Conservation (phyloP, 2,113 vertebrate genomes). For the Erpornis zantholeuca region DNA sequence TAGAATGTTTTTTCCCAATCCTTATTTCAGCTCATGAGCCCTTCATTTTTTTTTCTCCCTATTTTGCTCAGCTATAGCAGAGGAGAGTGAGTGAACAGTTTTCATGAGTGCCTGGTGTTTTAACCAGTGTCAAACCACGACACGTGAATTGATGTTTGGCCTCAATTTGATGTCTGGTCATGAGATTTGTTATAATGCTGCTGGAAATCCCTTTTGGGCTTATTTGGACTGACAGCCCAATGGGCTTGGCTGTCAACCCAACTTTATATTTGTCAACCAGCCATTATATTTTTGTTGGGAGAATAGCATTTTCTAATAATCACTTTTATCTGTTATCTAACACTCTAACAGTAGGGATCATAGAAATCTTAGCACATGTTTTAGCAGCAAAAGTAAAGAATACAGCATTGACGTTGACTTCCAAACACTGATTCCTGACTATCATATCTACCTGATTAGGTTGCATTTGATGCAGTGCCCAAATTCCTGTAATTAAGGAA, state of each 20-base stretch:
- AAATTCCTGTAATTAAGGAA: conserved; percentile 59
- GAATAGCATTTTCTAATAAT: background rate
- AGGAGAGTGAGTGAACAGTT: background rate
- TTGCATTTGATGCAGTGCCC: conserved; percentile 21
- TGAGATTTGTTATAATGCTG: background rate
- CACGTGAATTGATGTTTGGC: background rate
- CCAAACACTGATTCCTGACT: background rate
- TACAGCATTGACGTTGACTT: background rate
- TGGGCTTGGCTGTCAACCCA: background rate
- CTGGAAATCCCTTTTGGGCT: background rate
- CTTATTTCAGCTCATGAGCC: background rate
- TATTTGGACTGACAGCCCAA: background rate
- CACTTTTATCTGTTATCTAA: background rate
- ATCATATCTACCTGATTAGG: background rate
- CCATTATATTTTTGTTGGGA: background rate
- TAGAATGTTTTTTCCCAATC: background rate
- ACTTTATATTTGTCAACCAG: background rate
- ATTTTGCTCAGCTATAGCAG: background rate
- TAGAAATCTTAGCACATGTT: background rate
- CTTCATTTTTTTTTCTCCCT: background rate
- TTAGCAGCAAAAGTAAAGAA: background rate
- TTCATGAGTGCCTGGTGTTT: background rate
- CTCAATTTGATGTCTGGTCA: background rate
- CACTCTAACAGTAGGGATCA: background rate
- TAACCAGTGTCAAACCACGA: background rate